Conservation (phyloP, 2,797 vertebrate species). For the Tokudaia muenninki region DNA sequence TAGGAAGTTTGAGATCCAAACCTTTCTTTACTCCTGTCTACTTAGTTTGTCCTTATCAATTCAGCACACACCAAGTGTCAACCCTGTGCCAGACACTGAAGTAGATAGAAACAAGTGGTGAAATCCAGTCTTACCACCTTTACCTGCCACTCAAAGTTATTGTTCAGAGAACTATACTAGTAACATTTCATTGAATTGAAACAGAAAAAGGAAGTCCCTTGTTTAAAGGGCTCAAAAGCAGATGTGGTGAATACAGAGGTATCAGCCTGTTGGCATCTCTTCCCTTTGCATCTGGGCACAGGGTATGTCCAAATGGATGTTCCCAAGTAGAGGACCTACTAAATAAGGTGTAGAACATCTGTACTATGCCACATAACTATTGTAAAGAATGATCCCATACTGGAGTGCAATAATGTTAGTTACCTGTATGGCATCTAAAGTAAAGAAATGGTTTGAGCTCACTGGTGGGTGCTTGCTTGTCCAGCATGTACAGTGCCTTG, state of each 20-base stretch:
- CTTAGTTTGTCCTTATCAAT: conserved; percentile 51
- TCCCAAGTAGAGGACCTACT: not conserved
- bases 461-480: not conserved
- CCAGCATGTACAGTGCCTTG: not conserved
- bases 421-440: not conserved
- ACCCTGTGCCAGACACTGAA: not conserved
- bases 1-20: conserved; percentile 28
- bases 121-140: not conserved
- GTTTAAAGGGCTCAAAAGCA: conserved; percentile 5
- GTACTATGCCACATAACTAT: not conserved
- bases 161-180: conserved; percentile 25
- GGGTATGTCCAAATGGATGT: not conserved
- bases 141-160: not conserved
- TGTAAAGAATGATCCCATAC: not conserved
- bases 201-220: conserved; percentile 27
- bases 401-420: not conserved
- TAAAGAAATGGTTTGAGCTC: not conserved
- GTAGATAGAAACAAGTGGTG: not conserved
- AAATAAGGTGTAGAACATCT: not conserved
- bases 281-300: not conserved
- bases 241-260: not conserved
- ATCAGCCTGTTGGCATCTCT: not conserved
- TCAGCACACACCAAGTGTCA: not conserved
- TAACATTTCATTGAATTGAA: conserved; percentile 37
- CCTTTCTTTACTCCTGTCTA: conserved; percentile 10